Conservation (phyloP, 2,797 vertebrate genomes). For the Cossypha niveicapilla region DNA sequence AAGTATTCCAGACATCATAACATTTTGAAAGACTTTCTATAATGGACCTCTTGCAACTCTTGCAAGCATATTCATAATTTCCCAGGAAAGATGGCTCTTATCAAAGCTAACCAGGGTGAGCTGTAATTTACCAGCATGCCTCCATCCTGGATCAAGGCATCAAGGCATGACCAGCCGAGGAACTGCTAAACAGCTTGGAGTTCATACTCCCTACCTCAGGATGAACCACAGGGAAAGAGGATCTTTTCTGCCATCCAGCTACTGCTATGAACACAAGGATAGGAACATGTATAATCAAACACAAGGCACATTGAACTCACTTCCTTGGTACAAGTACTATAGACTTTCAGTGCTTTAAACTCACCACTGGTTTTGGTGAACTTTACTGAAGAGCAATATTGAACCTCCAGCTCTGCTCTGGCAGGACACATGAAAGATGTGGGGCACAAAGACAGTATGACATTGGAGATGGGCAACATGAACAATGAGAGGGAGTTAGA, state of each 20-base stretch:
- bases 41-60: neutral
- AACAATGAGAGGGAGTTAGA: neutral
- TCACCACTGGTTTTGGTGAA: neutral
- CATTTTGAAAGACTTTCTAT: neutral
- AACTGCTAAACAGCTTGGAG: neutral
- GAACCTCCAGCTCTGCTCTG: neutral
- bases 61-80: neutral
- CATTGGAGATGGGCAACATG: accelerated
- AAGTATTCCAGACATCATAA: neutral
- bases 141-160: neutral
- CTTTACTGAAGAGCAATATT: neutral
- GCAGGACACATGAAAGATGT: neutral
- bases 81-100: neutral
- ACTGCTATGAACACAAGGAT: neutral
- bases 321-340: neutral
- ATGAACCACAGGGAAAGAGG: neutral
- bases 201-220: neutral
- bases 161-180: accelerated
- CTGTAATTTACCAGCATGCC: neutral
- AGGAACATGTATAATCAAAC: neutral
- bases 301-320: neutral
- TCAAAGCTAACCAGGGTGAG: neutral
- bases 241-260: neutral
- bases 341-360: neutral
- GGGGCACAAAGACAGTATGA: neutral